Evolutionary conservation across 1,140 invertebrate species (phyloP), one percentile per base, ranked within the genome.

Genomic region (Lucilia cuprina): DNA sequence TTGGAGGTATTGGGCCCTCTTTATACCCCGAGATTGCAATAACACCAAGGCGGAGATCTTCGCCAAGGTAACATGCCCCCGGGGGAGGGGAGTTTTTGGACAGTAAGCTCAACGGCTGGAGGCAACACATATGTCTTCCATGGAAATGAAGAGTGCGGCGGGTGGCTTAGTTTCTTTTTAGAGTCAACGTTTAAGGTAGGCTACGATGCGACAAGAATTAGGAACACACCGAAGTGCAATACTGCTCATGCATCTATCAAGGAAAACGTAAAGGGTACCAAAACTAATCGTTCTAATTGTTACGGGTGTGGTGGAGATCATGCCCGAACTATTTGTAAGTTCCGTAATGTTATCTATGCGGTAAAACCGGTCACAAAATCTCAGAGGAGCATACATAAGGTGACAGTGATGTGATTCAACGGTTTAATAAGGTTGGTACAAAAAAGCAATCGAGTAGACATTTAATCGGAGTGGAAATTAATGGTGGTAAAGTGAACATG

Each of bases 281-380:
- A 21, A 17, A 74, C 65, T 21, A n/a, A 14, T 74, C 65, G 17
- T 5, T 4, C 49, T 5, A 82, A 30, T 25, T 82, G 19, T 65
- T 65, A 82, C 34, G 82, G 82, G 4, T 65, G 82, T 82, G 82
- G 82, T 50, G 82, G 55, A 30, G 19, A 82, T 14, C 82, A 82
- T 34, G 14, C 4, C 25, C 49, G 82, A 82, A 65, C 21, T n/a
- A 3, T 60, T 7, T 82, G 49, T 30, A 82, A 82, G 12, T 82
- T 65, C 25, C 49, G 41, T 50, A 50, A 50, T 82, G 78, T 47
- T 82, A 47, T 82, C 30, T 30, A n/a, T 82, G 82, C 10, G 82
- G 49, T 14, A 82, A 25, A 34, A 25, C 25, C 4, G 82, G 55
- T 25, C 82, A 82, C 17, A 82, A 82, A 25, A 65, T 82, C 25